Evolutionary conservation across 2,797 vertebrate species (phyloP).

Genomic region (Allobates femoralis): DNA sequence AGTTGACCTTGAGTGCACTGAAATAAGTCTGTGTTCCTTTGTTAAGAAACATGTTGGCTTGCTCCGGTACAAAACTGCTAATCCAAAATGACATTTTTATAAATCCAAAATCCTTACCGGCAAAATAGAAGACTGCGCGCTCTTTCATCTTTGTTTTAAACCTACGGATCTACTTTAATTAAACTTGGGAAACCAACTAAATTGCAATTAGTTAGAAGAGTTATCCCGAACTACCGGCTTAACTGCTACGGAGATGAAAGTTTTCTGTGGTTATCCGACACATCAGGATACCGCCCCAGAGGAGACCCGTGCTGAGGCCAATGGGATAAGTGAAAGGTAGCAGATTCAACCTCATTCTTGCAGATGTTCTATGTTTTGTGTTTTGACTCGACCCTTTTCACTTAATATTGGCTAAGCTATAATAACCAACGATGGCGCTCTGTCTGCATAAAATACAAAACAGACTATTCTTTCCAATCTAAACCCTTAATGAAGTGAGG

Average conservation of each 20-base stretch:
- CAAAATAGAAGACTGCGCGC: constrained; percentile 6
- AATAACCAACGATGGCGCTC: too few relatives aligned
- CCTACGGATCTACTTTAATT: not conserved
- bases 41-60: constrained; percentile 16
- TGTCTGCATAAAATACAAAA: too few relatives aligned
- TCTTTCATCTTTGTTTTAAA: constrained; percentile 16
- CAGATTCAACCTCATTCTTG: not conserved
- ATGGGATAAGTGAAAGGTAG: not conserved
- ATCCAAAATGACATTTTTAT: constrained; percentile 33
- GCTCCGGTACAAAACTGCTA: constrained; percentile 7
- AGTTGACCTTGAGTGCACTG: constrained; percentile 25
- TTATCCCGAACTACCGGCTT: too few relatives aligned
- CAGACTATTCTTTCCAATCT: too few relatives aligned
- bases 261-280: not conserved
- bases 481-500: too few relatives aligned
- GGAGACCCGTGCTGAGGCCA: not conserved
- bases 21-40: constrained; percentile 27
- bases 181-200: not conserved
- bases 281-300: not conserved
- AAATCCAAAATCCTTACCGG: not conserved
- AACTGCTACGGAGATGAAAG: not conserved
- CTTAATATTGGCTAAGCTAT: too few relatives aligned
- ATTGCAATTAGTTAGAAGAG: not conserved
- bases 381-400: too few relatives aligned
- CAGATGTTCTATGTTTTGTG: too few relatives aligned